A percentile compares a stretch with the other conserved stretches of the same genome.
Conservation (phyloP, 2,113 vertebrate species). For the Chascanopsetta lugubris region DNA sequence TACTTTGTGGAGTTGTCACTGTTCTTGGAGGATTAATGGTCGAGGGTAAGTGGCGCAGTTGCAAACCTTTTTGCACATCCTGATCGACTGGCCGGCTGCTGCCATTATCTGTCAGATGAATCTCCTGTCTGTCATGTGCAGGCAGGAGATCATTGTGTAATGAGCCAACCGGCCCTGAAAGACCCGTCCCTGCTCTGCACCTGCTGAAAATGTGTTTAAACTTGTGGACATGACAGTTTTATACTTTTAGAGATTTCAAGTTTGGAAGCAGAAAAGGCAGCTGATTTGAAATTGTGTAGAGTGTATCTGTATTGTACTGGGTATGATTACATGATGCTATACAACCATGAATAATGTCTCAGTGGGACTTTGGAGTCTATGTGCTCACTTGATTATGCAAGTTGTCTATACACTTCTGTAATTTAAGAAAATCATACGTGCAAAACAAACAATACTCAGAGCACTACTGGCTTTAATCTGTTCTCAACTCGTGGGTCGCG, state of each 20-base stretch:
- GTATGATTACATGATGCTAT: not conserved
- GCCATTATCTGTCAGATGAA: slow-evolving; percentile 3
- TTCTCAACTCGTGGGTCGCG: not conserved
- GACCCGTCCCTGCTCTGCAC: not conserved
- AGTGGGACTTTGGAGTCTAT: not conserved
- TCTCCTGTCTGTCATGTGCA: not conserved
- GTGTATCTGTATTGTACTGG: not conserved
- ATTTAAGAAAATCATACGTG: not conserved
- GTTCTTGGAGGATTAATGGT: slow-evolving; percentile 47
- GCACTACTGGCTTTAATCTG: not conserved
- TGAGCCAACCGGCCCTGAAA: no score
- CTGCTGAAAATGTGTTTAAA: not conserved
- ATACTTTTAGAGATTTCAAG: not conserved
- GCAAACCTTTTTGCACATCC: slow-evolving; percentile 27
- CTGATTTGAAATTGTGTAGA: no score
- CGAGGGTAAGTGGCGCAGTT: slow-evolving; percentile 68
- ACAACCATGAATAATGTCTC: not conserved
- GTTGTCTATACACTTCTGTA: not conserved
- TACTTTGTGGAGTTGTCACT: slow-evolving; percentile 48
- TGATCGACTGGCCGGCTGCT: not conserved
- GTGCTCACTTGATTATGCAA: not conserved
- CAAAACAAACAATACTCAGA: not conserved
- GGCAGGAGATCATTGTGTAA: slow-evolving; percentile 7
- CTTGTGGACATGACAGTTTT: not conserved
- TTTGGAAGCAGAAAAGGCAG: not conserved